phyloP scores from a whole-genome alignment of 2,888 invertebrate species.

The Eudemis profundana region DNA sequence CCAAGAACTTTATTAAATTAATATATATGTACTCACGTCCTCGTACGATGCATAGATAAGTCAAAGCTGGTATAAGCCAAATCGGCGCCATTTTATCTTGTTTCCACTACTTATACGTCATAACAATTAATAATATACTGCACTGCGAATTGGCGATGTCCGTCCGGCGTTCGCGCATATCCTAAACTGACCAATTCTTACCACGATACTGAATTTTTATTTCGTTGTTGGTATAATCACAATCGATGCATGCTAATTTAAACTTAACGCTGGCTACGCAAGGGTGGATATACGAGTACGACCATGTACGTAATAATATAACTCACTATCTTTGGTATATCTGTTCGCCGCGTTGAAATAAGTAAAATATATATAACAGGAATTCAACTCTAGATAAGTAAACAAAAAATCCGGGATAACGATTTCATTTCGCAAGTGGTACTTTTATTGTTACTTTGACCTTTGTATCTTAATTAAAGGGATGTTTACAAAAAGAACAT shows the following conservation, averaged over 20 bases:
- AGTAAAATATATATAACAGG: not conserved
- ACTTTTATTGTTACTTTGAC: too few species aligned
- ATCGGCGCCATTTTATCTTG: conserved; percentile 29
- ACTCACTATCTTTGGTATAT: not conserved
- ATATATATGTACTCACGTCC: conserved; percentile 31
- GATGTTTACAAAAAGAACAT: too few species aligned
- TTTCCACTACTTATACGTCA: conserved; percentile 8
- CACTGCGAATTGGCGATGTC: not conserved
- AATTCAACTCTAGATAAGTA: too few species aligned
- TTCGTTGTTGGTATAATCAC: not conserved
- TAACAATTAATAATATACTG: not conserved
- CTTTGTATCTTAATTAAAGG: too few species aligned
- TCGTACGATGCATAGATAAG: conserved; percentile 31
- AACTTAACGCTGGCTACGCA: conserved; percentile 9
- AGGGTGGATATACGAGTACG: not conserved
- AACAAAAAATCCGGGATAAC: too few species aligned
- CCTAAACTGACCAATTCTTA: conserved; percentile 20
- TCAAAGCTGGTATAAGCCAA: conserved; percentile 29
- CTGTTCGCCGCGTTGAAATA: not conserved
- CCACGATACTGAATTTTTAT: conserved; percentile 5
- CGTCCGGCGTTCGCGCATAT: conserved; percentile 12
- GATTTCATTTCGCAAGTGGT: too few species aligned
- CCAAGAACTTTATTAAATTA: too few species aligned
- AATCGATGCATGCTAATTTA: not conserved
- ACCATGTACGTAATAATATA: too few species aligned